Evolutionary conservation across 2,113 vertebrate species (phyloP), one percentile per base, ranked within the genome.

Genomic region (Colinus virginianus): DNA sequence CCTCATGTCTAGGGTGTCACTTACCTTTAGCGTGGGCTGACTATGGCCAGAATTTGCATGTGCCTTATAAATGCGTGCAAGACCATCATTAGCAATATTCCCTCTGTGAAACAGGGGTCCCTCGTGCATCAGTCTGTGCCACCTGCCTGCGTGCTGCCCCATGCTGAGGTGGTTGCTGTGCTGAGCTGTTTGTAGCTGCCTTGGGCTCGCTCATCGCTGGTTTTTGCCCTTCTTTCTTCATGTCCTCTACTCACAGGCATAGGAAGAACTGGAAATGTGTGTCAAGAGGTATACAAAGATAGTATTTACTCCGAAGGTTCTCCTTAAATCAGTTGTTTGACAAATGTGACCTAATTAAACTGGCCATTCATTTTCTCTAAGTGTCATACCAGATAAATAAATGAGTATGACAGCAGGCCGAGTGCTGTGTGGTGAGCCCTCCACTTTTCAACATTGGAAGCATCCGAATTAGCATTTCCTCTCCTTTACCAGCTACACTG

Each of bases 301-400:
- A 70, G 72, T 79, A 55, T 90, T 96, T 94, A 49, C 71, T 90
- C 58, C 86, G 53, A 72, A 72, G 68, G 28, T 53, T 92, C 38
- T 87, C 51, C 94, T 94, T 91, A 87, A 95, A 69, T 68, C 45
- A 28, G 20, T 90, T 86, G 10, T 88, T 96, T 93, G 84, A 87
- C 70, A 94, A 68, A 75, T 89, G 62, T 8, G 58, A 85, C 90
- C 92, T 95, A 68, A 84, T 96, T 93, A 93, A 94, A 90, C 45
- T 76, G 74, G 56, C 90, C 78, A 75, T 43, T 90, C 1, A 0
- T 68, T 94, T 91, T 94, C 79, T 38, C 87, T 20, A 62, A 30
- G 53, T 88, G 69, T 75, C 61, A 32, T 85, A 49, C 59, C 21
- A 66, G 61, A 80, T 90, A 87, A 74, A 70, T 87, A 79, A 79